phyloP scores from a whole-genome alignment of 2,797 vertebrate species.

The Echeneis naucrates region DNA sequence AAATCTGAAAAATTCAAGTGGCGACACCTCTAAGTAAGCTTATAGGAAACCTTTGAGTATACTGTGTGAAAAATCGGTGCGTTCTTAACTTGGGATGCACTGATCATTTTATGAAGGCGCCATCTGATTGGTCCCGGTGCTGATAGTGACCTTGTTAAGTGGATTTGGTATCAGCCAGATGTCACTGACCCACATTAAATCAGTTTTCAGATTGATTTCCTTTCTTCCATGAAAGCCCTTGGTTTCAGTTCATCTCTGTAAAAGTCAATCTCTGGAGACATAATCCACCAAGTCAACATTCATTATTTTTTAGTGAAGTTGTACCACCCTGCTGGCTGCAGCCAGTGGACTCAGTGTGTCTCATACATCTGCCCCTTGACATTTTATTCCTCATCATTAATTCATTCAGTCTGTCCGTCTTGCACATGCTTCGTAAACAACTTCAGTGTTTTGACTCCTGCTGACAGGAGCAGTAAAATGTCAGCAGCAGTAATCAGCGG shows the following conservation, averaged over 20 bases:
- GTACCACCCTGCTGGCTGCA: background rate
- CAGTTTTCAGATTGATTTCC: background rate
- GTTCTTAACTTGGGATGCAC: background rate
- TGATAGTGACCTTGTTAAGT: background rate
- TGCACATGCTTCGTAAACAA: slow-evolving; percentile 60
- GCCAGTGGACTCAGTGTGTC: background rate
- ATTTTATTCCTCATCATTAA: slow-evolving; percentile 75
- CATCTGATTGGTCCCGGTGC: background rate
- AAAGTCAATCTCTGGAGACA: background rate
- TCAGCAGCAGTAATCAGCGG: slow-evolving; percentile 72
- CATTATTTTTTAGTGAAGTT: background rate
- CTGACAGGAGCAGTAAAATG: slow-evolving; percentile 72
- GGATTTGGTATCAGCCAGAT: too few relatives aligned
- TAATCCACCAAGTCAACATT: background rate
- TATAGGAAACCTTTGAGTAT: background rate
- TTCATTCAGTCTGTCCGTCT: slow-evolving; percentile 68
- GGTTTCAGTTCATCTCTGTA: background rate
- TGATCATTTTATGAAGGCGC: background rate
- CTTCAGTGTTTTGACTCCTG: slow-evolving; percentile 54
- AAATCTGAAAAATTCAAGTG: background rate
- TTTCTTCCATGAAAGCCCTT: background rate
- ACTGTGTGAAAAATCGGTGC: background rate
- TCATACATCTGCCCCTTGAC: slow-evolving; percentile 63
- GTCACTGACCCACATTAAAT: background rate
- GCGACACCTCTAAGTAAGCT: too few relatives aligned